Conservation (phyloP, 2,113 vertebrate genomes). For the Aleadryas rufinucha region DNA sequence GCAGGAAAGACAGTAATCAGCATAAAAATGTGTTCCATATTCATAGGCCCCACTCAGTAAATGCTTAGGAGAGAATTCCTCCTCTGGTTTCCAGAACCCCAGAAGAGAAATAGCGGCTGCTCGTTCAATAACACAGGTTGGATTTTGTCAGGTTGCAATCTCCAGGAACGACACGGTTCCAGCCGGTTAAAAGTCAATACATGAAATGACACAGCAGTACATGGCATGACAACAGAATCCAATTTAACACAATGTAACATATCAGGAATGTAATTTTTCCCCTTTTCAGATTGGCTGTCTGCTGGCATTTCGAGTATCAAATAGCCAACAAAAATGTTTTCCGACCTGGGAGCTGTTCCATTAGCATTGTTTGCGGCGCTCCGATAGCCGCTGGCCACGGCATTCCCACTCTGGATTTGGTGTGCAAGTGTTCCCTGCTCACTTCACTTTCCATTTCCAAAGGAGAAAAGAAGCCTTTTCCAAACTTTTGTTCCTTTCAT, state of each 20-base stretch:
- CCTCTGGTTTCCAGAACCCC: not conserved
- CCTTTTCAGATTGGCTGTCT: slow-evolving; percentile 47
- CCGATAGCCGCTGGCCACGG: not conserved
- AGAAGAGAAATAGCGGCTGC: not conserved
- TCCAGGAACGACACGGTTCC: slow-evolving; percentile 2
- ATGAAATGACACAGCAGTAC: slow-evolving; percentile 57
- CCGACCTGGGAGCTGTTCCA: slow-evolving; percentile 17
- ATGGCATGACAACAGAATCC: slow-evolving; percentile 46
- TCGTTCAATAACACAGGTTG: not conserved
- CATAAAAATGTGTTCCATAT: not conserved
- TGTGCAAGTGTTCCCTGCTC: not conserved
- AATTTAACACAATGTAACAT: slow-evolving; percentile 54
- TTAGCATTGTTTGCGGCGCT: slow-evolving; percentile 19
- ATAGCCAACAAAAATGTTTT: slow-evolving; percentile 53
- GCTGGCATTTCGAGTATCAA: slow-evolving; percentile 41
- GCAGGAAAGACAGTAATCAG: not conserved
- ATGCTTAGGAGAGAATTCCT: not conserved
- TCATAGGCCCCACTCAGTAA: not conserved
- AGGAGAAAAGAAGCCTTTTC: not conserved
- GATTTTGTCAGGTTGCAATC: slow-evolving; percentile 19
- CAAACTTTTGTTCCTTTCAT: not conserved
- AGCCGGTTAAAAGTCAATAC: slow-evolving; percentile 43
- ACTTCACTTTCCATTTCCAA: not conserved
- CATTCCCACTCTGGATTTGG: not conserved
- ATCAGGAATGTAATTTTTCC: slow-evolving; percentile 57